Evolutionary conservation across 2,797 vertebrate genomes (phyloP), one percentile per base, ranked within the genome.

Genomic region (Choloepus didactylus): DNA sequence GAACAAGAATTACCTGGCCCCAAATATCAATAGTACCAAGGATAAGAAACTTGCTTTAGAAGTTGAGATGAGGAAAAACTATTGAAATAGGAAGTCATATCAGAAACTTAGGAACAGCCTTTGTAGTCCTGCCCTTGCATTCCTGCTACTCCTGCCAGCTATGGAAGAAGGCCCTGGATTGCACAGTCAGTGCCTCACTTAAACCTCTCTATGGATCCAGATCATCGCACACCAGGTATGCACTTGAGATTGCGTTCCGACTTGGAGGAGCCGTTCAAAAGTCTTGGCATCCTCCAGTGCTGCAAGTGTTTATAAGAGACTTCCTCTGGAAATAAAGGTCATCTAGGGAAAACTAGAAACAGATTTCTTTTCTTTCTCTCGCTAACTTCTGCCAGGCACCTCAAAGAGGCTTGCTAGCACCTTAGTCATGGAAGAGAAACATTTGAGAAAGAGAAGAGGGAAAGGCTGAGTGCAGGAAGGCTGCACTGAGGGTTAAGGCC

Each of bases 261-360:
- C 83, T 89, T 27, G 46, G 80, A 97, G 31, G 69, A 91, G 82
- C 59, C 38, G 0, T 51, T 97, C 89, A 80, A 96, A 93, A 41
- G 41, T 66, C 51, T 46, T 1, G 6, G 83, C 19, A 0, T 81
- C 79, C 31, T 29, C 91, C 1, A 0, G 93, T 75, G 94, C 76
- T 79, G 79, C 41, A 93, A 38, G 92, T 88, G 89, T 84, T 97
- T 92, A 70, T 25, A 54, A 97, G 89, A 96, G 93, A 77, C 89
- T 91, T 96, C 84, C 88, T 92, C 6, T 51, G 95, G 44, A 87
- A 83, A 88, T 66, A 95, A 95, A 97, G 82, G 69, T 91, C 94
- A 85, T 51, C n/a, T 35, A 18, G 88, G 60, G 70, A 95, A 96
- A 97, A 96, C 76, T 64, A 95, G 80, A 70, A 95, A 59, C 70